phyloP scores from a whole-genome alignment of 2,888 invertebrate genomes.

The Lydus trimaculatus region DNA sequence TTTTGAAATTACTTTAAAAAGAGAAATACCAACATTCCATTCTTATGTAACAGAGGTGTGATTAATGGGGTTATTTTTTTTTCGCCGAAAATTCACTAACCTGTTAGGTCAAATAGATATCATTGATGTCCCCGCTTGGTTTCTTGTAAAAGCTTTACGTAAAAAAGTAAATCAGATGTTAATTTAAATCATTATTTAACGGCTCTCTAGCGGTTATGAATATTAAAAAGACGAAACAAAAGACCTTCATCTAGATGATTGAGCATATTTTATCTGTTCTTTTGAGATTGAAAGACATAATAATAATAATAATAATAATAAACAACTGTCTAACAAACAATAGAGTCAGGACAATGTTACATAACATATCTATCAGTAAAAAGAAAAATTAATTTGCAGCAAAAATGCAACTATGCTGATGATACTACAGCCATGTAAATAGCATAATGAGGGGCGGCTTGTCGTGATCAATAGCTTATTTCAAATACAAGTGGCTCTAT shows the following conservation, averaged over 20 bases:
- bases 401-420: neutral
- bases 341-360: neutral
- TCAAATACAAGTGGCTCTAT: slow-evolving; percentile 8
- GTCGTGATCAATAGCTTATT: neutral
- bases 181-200: neutral
- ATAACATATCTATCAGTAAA: neutral
- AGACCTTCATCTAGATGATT: slow-evolving; percentile 10
- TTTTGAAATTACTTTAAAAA: too few relatives aligned
- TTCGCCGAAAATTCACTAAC: neutral
- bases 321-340: neutral
- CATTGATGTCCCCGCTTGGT: too few relatives aligned
- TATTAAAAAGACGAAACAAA: slow-evolving; percentile 4
- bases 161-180: neutral
- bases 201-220: neutral
- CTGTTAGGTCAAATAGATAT: neutral
- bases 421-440: neutral
- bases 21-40: too few relatives aligned
- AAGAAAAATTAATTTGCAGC: neutral
- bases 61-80: neutral
- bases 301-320: too few relatives aligned
- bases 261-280: neutral
- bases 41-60: neutral
- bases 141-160: too few relatives aligned
- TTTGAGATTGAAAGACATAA: neutral
- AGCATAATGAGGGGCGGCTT: neutral